Percentiles rank a stretch among this genome's conserved stretches.
Conservation (phyloP, 2,113 vertebrate species). For the Ameiurus melas region DNA sequence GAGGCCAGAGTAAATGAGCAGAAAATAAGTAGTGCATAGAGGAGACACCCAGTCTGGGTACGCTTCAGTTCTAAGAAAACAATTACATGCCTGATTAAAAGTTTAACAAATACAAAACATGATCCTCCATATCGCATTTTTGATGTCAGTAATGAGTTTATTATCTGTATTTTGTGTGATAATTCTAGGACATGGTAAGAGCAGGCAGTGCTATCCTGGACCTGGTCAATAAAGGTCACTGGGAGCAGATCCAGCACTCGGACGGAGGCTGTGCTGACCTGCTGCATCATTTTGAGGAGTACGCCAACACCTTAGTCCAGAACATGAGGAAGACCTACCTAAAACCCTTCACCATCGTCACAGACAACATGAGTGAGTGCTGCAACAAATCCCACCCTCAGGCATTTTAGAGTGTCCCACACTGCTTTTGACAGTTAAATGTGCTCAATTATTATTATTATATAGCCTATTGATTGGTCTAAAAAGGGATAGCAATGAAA, state of each 20-base stretch:
- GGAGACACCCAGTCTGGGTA: not conserved
- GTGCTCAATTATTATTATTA: not conserved
- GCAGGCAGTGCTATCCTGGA: constrained; percentile 80
- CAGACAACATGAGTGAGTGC: constrained; percentile 82
- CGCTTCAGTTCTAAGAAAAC: not conserved
- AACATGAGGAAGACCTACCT: constrained; percentile 84
- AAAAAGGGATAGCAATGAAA: constrained; percentile 8
- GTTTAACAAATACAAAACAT: not conserved
- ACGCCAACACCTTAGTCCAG: constrained; percentile 76
- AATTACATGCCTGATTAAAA: not conserved
- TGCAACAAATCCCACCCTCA: not conserved
- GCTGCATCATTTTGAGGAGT: constrained; percentile 77
- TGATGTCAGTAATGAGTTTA: not conserved
- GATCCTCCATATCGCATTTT: not conserved
- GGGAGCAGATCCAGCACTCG: constrained; percentile 82
- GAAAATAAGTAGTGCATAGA: not conserved
- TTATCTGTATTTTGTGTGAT: not conserved
- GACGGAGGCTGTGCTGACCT: constrained; percentile 77
- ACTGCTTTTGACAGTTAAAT: not conserved
- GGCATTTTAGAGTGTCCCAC: not conserved
- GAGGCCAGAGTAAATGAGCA: not conserved
- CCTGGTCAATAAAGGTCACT: constrained; percentile 73
- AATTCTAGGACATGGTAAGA: constrained; percentile 75
- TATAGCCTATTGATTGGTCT: not conserved
- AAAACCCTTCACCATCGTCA: constrained; percentile 80